phyloP scores from a whole-genome alignment of 2,113 vertebrate genomes.

The Morphnarchus princeps region DNA sequence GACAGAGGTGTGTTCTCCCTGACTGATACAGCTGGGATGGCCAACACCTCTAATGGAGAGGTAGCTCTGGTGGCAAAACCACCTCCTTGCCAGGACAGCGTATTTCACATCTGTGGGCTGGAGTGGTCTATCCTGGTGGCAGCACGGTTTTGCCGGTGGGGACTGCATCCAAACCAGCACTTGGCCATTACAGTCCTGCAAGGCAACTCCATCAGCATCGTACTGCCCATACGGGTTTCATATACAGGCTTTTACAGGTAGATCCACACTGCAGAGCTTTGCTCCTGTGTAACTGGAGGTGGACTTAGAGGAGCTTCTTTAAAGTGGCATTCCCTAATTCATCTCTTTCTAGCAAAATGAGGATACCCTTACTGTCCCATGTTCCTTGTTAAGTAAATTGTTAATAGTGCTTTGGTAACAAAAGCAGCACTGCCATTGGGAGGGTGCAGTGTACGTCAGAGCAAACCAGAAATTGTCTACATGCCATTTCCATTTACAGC shows the following conservation, averaged over 20 bases:
- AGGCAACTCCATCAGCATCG: not conserved
- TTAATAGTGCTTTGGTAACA: not conserved
- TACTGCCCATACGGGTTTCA: not conserved
- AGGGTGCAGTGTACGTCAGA: not conserved
- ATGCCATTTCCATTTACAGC: not conserved
- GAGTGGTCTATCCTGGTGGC: not conserved
- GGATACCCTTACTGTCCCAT: not conserved
- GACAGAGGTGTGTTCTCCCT: not conserved
- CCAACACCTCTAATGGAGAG: accelerated
- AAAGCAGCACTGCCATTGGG: not conserved
- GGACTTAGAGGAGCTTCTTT: not conserved
- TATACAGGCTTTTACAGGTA: not conserved
- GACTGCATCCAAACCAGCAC: not conserved
- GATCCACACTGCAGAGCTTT: not conserved
- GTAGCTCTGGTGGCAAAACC: not conserved
- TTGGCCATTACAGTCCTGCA: not conserved
- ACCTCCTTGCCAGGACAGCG: not conserved
- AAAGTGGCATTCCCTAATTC: not conserved
- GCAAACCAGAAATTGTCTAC: not conserved
- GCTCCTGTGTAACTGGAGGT: not conserved
- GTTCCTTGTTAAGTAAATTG: not conserved
- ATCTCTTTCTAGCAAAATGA: not conserved
- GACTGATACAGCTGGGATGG: not conserved
- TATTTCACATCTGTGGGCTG: not conserved
- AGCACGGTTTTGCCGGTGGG: accelerated